Base-by-base conservation (phyloP, 2,888 invertebrate species). In the Platycnemis pennipes region DNA sequence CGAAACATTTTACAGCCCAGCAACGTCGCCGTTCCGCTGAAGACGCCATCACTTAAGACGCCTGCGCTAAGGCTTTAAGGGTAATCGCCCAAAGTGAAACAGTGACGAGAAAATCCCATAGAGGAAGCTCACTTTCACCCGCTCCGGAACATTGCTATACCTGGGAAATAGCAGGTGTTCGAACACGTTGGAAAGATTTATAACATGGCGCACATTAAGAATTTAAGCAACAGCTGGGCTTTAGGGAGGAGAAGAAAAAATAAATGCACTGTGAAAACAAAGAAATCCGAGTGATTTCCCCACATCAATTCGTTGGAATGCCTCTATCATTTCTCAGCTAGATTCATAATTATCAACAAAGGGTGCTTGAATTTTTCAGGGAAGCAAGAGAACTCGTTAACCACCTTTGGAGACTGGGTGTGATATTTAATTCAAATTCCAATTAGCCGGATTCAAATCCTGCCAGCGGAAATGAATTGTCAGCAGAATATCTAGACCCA, bases 151-250 rank as follows among this genome's bases (percentile, higher is more conserved):
- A 77, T 77, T 77, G 5, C 16, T 77, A 37, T 77, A 77, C 77
- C 37, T 77, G 77, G 77, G 77, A 77, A 77, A 77, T 37, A 77
- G 77, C 77, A 77, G 77, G 77, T 77, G 77, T 16, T 31, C 37
- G 77, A 37, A 77, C 31, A 37, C 77, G 37, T 77, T 37, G 31
- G 77, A 37, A 77, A 77, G 77, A 77, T 77, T 77, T 37, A 77
- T 77, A 77, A 77, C 8, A 69, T 11, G 37, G 77, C 2, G 16
- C 77, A 37, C 77, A 37, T 77, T 37, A 77, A 77, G 77, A 77
- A 77, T 77, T 77, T 37, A 77, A 7, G 37, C 3, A 37, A 37
- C 77, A 13, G 13, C 11, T 11, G 77, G 37, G 77, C 13, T n/a
- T 37, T 16, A 77, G 11, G 77, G 16, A 26, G 77, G 16, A 26